These are phyloP conservation scores for Callopanchax toddi DNA, from an alignment of 2,113 vertebrate species.

Conservation along the genomic window DNA sequence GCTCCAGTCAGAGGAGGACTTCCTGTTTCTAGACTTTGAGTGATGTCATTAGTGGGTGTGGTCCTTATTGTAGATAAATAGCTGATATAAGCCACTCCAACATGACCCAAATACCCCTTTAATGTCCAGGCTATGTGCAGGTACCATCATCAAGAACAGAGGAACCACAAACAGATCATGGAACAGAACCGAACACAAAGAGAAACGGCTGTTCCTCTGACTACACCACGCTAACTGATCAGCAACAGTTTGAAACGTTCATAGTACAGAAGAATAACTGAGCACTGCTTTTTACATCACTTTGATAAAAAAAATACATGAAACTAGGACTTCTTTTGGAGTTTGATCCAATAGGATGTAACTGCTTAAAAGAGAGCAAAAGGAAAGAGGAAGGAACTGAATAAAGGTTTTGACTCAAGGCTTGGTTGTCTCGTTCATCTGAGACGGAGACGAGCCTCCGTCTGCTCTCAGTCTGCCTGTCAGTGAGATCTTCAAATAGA, in stretches of 20 bases:
- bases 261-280: too few species aligned
- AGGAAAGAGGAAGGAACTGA: slow-evolving; percentile 18
- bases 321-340: background rate
- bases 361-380: slow-evolving; percentile 13
- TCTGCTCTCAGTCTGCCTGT: slow-evolving; percentile 18
- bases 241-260: too few species aligned
- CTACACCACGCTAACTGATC: background rate
- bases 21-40: too few species aligned
- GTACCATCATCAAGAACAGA: slow-evolving; percentile 2
- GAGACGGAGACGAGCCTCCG: slow-evolving; percentile 7
- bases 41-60: too few species aligned
- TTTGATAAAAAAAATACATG: slow-evolving; percentile 37
- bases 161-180: slow-evolving; percentile 12
- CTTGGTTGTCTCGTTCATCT: slow-evolving; percentile 31
- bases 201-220: slow-evolving; percentile 8
- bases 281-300: slow-evolving; percentile 7
- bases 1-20: too few species aligned
- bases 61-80: too few species aligned
- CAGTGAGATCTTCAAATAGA: slow-evolving; percentile 4
- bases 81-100: too few species aligned
- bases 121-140: background rate
- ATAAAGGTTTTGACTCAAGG: slow-evolving; percentile 38
- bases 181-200: slow-evolving; percentile 22
- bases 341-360: slow-evolving; percentile 16
- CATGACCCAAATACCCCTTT: too few species aligned